Base-by-base conservation (phyloP, 2,888 invertebrate species). In the Epinotia nisella region DNA sequence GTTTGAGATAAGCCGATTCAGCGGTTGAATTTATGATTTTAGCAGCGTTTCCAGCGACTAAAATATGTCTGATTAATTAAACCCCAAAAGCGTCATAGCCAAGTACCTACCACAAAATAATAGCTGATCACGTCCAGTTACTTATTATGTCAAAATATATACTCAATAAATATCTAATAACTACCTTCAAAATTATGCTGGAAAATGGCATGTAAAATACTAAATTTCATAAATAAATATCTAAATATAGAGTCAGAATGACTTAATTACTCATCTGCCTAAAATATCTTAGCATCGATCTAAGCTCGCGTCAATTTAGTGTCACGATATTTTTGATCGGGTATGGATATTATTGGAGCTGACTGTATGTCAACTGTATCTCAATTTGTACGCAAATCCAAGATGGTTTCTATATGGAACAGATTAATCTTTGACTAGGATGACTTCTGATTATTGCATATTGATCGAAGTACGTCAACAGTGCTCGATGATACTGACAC, bases 381-480 rank as follows among this genome's bases (percentile, higher is more conserved):
- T 35, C 49, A n/a, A 49, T 49, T 39, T 39, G 53, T 56, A 70
- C 56, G 45, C 17, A 62, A 41, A 70, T 70, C 55, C 56, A 55
- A 62, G 56, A 35, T 13, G 15, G 24, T 19, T 7, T 39, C 35
- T 55, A 41, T n/a, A 45, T 17, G 53, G 11, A 62, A 35, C 62
- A 15, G 39, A 49, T 51, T 45, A 35, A 15, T 21, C 49, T 64
- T 70, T 58, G 64, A 70, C 49, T 51, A 58, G 11, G 41, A 55
- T 56, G 15, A 58, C 70, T 70, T 70, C 58, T 70, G 64, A 64
- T 64, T 49, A 21, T 49, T 62, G 70, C 62, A 64, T 70, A 70
- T 70, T 58, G 10, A 45, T 58, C 21, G 49, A 21, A 64, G 55
- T 29, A 29, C 13, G 49, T 58, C 62, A 64, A 62, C 13, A 21